These are phyloP conservation scores for Haliclystus octoradiatus DNA, from an alignment of 30 jellyfish, hydroid and myxozoan species.

Conservation along the genomic window DNA sequence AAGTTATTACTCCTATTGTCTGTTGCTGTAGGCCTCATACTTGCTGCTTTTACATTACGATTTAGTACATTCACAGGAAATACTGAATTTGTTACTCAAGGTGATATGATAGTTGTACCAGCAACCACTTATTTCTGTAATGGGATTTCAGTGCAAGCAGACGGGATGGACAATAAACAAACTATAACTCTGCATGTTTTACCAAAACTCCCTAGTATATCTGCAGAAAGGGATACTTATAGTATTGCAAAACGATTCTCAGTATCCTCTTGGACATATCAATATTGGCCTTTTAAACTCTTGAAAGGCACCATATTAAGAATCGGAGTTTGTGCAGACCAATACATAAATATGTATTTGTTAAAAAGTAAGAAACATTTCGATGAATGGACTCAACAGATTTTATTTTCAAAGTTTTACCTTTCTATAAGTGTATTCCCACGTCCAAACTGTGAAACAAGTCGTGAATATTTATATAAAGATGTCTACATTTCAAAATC, in stretches of 20 bases:
- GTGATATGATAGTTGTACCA: conserved; percentile 11
- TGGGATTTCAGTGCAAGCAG: conserved; percentile 4
- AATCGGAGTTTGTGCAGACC: conserved; percentile 69
- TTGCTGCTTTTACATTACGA: not conserved
- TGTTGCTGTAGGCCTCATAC: not conserved
- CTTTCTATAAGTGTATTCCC: conserved; percentile 35
- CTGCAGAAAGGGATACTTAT: conserved; percentile 21
- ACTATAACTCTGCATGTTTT: conserved; percentile 7
- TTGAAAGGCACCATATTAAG: conserved; percentile 51
- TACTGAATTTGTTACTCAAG: conserved; percentile 1
- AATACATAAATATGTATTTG: conserved; percentile 56
- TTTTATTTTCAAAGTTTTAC: conserved; percentile 28
- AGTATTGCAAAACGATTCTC: conserved; percentile 23
- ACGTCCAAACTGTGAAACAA: conserved; percentile 25
- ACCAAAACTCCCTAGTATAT: conserved; percentile 18
- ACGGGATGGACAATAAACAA: conserved; percentile 5
- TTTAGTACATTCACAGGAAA: not conserved
- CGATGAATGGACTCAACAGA: conserved; percentile 55
- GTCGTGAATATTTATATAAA: conserved; percentile 8
- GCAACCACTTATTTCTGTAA: conserved; percentile 27
- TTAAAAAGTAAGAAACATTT: conserved; percentile 42
- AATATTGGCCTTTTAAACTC: conserved; percentile 51
- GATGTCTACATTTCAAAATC: conserved; percentile 10
- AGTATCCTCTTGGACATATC: conserved; percentile 83
- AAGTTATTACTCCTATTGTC: not conserved